Percentiles rank a stretch among this genome's conserved stretches.
Evolutionary conservation across 2,113 vertebrate species (phyloP).

Genomic region (Pedetes capensis): DNA sequence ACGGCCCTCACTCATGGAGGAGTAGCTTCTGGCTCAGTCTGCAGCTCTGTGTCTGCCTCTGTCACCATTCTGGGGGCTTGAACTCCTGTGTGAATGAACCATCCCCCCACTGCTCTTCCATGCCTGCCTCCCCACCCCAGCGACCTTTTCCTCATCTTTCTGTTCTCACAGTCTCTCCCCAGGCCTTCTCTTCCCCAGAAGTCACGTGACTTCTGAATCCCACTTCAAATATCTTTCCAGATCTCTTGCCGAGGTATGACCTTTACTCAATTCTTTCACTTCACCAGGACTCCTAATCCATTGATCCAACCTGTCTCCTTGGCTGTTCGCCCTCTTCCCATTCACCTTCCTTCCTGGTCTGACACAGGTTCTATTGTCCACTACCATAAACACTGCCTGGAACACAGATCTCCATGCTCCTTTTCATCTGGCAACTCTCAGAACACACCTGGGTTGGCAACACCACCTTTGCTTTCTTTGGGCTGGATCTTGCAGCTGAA

Average conservation of each 20-base stretch:
- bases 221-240: neutral
- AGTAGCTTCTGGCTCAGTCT: neutral
- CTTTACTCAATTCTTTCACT: neutral
- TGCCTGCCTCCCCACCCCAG: neutral
- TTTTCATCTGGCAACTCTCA: neutral
- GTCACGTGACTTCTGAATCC: neutral
- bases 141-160: neutral
- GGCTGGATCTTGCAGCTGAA: fast-evolving
- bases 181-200: neutral
- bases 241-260: neutral
- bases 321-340: neutral
- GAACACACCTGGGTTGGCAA: neutral
- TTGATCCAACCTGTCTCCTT: neutral
- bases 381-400: neutral
- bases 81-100: neutral
- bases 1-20: neutral
- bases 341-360: neutral
- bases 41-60: neutral
- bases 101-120: neutral
- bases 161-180: neutral
- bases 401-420: too few species aligned
- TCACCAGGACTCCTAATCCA: neutral
- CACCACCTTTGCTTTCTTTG: neutral
- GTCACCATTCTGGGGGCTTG: neutral
- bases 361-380: neutral